A percentile compares a stretch with the other conserved stretches of the same genome.
phyloP scores from a whole-genome alignment of 1,140 invertebrate genomes.

The Wiebesia pumilae region DNA sequence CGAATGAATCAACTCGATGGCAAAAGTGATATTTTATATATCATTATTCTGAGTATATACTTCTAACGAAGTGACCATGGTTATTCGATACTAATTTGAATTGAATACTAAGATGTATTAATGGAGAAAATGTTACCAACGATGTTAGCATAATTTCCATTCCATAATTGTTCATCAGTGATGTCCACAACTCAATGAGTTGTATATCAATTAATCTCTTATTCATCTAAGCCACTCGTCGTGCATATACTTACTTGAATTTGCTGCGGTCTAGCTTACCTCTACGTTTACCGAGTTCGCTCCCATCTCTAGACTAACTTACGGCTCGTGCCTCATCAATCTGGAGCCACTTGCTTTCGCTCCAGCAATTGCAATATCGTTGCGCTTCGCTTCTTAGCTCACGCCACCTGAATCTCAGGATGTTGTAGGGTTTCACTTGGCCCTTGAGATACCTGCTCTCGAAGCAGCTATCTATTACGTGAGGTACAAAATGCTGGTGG shows the following conservation, averaged over 20 bases:
- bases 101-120: neutral
- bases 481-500: neutral
- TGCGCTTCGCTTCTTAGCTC: slow-evolving; percentile 69
- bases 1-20: no score
- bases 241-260: neutral
- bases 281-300: neutral
- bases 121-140: neutral
- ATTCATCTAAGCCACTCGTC: slow-evolving; percentile 17
- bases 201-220: slow-evolving; percentile 35
- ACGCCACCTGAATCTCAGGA: slow-evolving; percentile 63
- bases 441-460: slow-evolving; percentile 63
- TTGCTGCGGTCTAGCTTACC: neutral
- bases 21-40: no score
- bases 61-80: neutral
- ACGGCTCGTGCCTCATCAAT: slow-evolving; percentile 72
- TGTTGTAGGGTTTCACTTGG: slow-evolving; percentile 56
- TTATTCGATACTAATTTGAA: no score
- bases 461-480: slow-evolving; percentile 59
- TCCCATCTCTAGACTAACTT: slow-evolving; percentile 10
- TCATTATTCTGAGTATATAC: no score
- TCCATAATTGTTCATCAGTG: slow-evolving; percentile 3
- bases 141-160: neutral
- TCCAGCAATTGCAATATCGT: slow-evolving; percentile 74
- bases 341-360: slow-evolving; percentile 69
- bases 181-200: slow-evolving; percentile 25